Conservation (phyloP, 2,113 vertebrate genomes). For the Eonycteris spelaea region DNA sequence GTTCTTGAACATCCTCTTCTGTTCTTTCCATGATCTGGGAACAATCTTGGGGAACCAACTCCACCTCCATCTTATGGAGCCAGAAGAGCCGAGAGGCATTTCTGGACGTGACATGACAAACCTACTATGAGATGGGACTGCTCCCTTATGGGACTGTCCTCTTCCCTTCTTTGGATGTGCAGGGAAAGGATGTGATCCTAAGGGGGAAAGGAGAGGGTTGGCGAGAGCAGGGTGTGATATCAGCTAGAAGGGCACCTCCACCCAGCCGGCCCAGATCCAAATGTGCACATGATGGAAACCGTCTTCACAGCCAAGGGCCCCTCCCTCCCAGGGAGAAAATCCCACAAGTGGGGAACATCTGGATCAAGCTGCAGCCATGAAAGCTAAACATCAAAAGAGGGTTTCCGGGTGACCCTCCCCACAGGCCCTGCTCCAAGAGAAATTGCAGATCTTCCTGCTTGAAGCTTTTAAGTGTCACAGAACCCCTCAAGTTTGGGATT, state of each 20-base stretch:
- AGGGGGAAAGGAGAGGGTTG: not conserved
- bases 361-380: conserved; percentile 73
- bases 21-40: not conserved
- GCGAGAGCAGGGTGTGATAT: not conserved
- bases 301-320: conserved; percentile 55
- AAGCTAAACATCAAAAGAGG: conserved; percentile 74
- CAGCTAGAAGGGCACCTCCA: not conserved
- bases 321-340: conserved; percentile 53
- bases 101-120: not conserved
- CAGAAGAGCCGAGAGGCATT: not conserved
- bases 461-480: conserved; percentile 74
- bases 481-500: conserved; percentile 61
- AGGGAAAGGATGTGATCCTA: not conserved
- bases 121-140: not conserved
- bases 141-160: too few relatives aligned
- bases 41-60: not conserved
- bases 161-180: not conserved
- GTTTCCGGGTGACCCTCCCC: conserved; percentile 67
- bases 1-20: not conserved
- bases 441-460: conserved; percentile 76
- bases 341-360: conserved; percentile 81
- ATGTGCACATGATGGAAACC: conserved; percentile 36
- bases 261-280: not conserved
- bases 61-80: not conserved
- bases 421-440: conserved; percentile 71